A percentile compares a stretch with the other conserved stretches of the same genome.
These are phyloP conservation scores for Ibidorhyncha struthersii DNA, from an alignment of 2,113 vertebrate species.

Conservation along the genomic window DNA sequence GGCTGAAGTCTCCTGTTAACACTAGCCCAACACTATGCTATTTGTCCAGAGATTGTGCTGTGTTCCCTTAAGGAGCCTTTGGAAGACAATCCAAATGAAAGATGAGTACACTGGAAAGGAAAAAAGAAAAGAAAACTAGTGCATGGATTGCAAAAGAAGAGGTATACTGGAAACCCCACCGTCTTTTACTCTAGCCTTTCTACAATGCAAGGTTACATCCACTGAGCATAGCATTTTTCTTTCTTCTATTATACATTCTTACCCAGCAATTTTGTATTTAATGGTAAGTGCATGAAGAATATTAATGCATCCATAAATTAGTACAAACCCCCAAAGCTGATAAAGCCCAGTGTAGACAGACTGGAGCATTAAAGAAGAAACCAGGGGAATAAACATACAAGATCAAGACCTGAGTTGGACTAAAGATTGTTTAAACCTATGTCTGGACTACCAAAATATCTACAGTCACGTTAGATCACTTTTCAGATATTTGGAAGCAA, in stretches of 20 bases:
- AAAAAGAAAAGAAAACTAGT: background rate
- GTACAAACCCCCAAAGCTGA: background rate
- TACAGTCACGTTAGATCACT: background rate
- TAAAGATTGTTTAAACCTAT: constrained; percentile 2
- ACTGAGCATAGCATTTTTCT: background rate
- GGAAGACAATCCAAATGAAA: background rate
- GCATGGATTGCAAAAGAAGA: background rate
- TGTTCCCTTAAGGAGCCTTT: background rate
- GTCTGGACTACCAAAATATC: constrained; percentile 17
- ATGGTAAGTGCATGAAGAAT: background rate
- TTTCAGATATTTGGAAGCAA: constrained; percentile 38
- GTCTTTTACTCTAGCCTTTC: background rate
- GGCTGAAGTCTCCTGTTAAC: background rate
- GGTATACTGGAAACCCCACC: background rate
- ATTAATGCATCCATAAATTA: background rate
- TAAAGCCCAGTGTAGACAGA: background rate
- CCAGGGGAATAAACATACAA: background rate
- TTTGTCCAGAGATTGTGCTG: background rate
- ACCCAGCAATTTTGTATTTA: background rate
- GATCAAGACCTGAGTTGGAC: background rate
- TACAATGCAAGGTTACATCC: background rate
- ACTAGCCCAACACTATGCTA: background rate
- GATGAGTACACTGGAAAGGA: background rate
- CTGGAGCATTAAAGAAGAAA: background rate
- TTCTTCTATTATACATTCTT: background rate